Conservation (phyloP, 2,113 vertebrate genomes). For the Leucosticte australis region DNA sequence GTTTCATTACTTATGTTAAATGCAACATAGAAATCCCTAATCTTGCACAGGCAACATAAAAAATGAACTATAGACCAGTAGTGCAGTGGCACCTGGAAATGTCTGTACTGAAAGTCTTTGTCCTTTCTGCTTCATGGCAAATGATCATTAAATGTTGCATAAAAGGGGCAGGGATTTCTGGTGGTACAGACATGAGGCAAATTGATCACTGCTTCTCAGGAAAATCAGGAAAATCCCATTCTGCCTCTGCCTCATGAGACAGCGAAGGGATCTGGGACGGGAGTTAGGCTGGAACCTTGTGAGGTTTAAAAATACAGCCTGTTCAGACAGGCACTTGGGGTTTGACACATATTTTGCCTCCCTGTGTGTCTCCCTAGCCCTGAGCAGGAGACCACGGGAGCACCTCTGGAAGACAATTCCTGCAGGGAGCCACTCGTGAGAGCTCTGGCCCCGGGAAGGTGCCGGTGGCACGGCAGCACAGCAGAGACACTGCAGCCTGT, state of each 20-base stretch:
- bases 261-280: rapidly evolving
- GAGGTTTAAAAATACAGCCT: not conserved
- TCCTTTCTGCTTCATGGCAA: not conserved
- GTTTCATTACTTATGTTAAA: not conserved
- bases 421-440: rapidly evolving
- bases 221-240: not conserved
- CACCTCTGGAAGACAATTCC: not conserved
- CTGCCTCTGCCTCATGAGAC: not conserved
- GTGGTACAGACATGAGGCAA: rapidly evolving
- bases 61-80: not conserved
- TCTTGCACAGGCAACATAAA: not conserved
- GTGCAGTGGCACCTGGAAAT: not conserved
- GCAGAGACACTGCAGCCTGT: slow-evolving; percentile 20
- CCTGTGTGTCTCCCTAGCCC: rapidly evolving
- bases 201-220: not conserved
- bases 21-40: not conserved
- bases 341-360: not conserved
- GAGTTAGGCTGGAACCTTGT: not conserved
- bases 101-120: not conserved
- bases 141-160: not conserved
- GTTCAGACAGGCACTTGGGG: not conserved
- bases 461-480: rapidly evolving
- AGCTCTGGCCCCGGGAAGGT: not conserved
- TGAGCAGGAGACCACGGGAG: not conserved
- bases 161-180: not conserved